Evolutionary conservation across 2,113 vertebrate species (phyloP).

Genomic region (Cyphomyrus plagiostoma): DNA sequence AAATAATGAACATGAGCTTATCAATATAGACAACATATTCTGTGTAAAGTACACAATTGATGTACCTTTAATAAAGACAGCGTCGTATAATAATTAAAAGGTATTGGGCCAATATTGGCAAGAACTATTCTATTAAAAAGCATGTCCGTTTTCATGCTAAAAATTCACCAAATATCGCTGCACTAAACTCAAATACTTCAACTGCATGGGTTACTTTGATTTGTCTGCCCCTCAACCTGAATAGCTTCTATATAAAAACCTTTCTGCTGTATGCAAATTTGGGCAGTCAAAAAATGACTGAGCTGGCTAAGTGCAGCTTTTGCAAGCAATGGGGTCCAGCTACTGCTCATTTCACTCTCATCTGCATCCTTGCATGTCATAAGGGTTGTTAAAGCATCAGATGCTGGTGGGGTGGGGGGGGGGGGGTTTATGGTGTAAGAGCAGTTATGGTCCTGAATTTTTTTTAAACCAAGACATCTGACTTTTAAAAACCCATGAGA

Average conservation of each 20-base stretch:
- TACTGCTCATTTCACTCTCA: not conserved
- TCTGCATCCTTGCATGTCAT: not conserved
- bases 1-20: not conserved
- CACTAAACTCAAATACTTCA: not conserved
- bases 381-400: not conserved
- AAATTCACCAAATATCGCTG: not conserved
- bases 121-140: not conserved
- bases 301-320: not conserved
- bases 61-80: not conserved
- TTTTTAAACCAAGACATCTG: not conserved
- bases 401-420: too few species aligned
- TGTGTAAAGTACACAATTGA: not conserved
- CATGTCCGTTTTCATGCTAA: not conserved
- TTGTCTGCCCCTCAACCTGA: not conserved
- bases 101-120: not conserved
- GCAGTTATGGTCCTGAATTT: not conserved
- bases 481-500: not conserved
- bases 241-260: not conserved
- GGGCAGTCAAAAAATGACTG: not conserved
- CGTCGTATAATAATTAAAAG: not conserved
- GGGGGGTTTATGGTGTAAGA: not conserved
- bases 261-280: not conserved
- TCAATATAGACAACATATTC: not conserved
- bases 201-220: not conserved
- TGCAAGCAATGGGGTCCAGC: not conserved